Percentiles rank a stretch among this genome's conserved stretches.
phyloP scores from a whole-genome alignment of 2,797 vertebrate genomes.

The Microctenopoma steveboyesi region DNA sequence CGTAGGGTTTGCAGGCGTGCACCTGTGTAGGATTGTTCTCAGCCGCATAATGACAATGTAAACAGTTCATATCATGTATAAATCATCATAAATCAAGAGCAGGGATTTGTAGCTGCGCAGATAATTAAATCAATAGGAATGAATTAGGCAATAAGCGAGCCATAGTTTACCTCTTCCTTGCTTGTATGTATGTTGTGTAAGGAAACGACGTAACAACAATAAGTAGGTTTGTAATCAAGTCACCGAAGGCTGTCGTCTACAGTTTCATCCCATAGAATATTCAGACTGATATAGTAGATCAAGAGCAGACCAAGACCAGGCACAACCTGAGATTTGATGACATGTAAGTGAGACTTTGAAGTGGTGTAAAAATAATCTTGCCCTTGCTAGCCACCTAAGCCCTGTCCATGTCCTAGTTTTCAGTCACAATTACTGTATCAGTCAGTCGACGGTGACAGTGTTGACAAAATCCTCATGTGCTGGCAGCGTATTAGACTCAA shows the following conservation, averaged over 20 bases:
- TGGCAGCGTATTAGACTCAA: conserved; percentile 21
- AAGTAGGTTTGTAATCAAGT: neutral
- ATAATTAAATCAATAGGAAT: too few relatives aligned
- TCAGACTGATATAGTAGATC: neutral
- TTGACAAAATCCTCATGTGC: conserved; percentile 12
- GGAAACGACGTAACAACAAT: too few relatives aligned
- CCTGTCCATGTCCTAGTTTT: neutral
- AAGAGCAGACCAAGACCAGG: neutral
- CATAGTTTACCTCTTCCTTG: too few relatives aligned
- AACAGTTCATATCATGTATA: too few relatives aligned
- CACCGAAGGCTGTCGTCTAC: neutral
- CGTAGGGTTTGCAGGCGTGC: too few relatives aligned
- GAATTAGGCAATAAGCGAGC: too few relatives aligned
- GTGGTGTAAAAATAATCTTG: neutral
- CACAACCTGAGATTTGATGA: neutral
- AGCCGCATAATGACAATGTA: too few relatives aligned
- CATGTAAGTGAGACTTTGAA: neutral
- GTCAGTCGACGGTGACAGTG: conserved; percentile 5
- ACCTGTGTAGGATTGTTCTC: too few relatives aligned
- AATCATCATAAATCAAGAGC: too few relatives aligned
- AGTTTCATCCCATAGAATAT: conserved; percentile 1
- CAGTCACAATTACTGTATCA: conserved; percentile 13
- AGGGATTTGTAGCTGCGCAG: too few relatives aligned
- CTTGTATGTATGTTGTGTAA: neutral
- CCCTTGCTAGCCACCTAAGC: too few relatives aligned